Evolutionary conservation across 2,113 vertebrate genomes (phyloP), one percentile per base, ranked within the genome.

Genomic region (Lophius piscatorius): DNA sequence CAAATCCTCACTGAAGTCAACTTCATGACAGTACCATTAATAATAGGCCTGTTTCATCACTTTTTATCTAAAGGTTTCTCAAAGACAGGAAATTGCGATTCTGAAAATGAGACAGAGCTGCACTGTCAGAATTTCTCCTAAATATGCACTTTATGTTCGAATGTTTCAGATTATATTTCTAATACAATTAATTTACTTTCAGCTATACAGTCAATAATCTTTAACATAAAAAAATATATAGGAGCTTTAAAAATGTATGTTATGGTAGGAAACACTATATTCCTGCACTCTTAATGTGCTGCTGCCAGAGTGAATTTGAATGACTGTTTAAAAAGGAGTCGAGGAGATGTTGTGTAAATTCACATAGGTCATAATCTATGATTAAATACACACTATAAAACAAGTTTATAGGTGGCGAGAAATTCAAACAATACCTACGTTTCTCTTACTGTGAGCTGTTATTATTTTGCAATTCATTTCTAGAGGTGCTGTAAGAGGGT

Each of bases 281-380:
- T 56, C 12, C 50, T 54, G 22, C 0, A 23, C 11, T 24, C 21
- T 48, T 2, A 9, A 44, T 57, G 28, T 36, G 24, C 38, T 41
- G 34, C 35, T 52, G 38, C 28, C 40, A 40, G 59, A 39, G 26
- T 22, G 21, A 62, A 56, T 28, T 24, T 55, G 61, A 42, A 8
- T 13, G 66, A 26, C n/a, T 20, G 16, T 64, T 24, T 26, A 42
- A 69, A 69, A 12, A 24, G 39, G 9, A 39, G 9, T 23, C 1
- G 11, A 20, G 2, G 38, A 33, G 12, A 16, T 22, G 34, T 5
- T 1, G 14, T 9, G 33, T 24, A 49, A 47, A 23, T 49, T 23
- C 55, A 46, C 0, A 4, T 2, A 23, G 36, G 33, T 68, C n/a
- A 28, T 14, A 28, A n/a, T 70, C 13, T 39, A 57, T 10, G 7